Evolutionary conservation across 2,888 invertebrate genomes (phyloP).

Genomic region (Euzophera pinguis): DNA sequence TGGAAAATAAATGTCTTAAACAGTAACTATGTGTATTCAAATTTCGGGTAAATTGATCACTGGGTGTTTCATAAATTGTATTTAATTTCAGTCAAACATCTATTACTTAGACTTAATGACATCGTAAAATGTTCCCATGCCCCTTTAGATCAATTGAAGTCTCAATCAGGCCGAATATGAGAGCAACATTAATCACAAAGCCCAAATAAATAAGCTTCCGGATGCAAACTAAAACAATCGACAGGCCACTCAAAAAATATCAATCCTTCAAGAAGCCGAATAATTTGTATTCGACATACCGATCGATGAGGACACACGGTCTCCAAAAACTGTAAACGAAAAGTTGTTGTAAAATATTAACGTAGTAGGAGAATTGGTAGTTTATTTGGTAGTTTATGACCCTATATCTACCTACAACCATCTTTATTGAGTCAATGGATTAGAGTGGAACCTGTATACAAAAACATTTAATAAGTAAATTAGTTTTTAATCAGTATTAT

Average conservation of each 20-base stretch:
- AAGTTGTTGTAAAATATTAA: too few species aligned
- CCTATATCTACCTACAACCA: too few species aligned
- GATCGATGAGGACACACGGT: constrained; percentile 29
- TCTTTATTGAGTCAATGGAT: too few species aligned
- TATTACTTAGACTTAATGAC: not conserved
- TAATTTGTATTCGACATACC: constrained; percentile 43
- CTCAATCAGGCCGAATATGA: constrained; percentile 30
- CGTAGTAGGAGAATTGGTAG: too few species aligned
- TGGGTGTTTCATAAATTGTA: too few species aligned
- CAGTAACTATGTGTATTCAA: too few species aligned
- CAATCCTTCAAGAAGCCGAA: constrained; percentile 40
- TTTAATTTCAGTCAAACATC: not conserved
- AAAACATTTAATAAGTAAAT: too few species aligned
- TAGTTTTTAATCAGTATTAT: too few species aligned
- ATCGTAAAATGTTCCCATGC: constrained; percentile 3
- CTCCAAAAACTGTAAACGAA: not conserved
- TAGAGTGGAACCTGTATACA: too few species aligned
- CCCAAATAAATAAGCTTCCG: constrained; percentile 39
- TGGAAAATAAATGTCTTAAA: too few species aligned
- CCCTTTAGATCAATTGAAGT: constrained; percentile 19
- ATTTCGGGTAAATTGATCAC: too few species aligned
- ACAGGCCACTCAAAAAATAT: constrained; percentile 34
- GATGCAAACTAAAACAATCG: constrained; percentile 38
- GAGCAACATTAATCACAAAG: constrained; percentile 38
- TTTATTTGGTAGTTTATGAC: too few species aligned